Evolutionary conservation across 2,797 vertebrate species (phyloP), one percentile per base, ranked within the genome.

Genomic region (Phyllotis vaccarum): DNA sequence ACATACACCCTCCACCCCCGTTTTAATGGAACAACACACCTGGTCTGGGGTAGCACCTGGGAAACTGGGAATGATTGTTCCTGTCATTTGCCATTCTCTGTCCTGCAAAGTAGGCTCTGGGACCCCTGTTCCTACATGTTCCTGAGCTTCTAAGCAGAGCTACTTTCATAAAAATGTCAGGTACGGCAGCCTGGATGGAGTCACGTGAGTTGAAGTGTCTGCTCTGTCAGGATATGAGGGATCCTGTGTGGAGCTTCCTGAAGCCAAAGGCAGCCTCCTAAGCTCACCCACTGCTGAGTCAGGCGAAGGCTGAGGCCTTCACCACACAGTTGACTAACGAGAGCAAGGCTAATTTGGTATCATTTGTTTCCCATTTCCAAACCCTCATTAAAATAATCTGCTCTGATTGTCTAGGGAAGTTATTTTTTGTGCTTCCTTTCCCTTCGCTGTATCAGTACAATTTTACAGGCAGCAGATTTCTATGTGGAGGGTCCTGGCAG

Each of bases 351-450:
- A 98, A 97, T 98, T 98, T 98, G 91, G 95, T 97, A 96, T 96
- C 83, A 8, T 98, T 98, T 98, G 98, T 97, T 98, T 96, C 97
- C 98, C 96, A 31, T 96, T 97, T 97, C 95, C 91, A 96, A 98
- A 93, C 93, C 91, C 96, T 98, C 98, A 98, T 98, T 98, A 98
- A 98, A 98, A 98, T 98, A 98, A 98, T 98, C 97, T 98, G 96
- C 74, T 98, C 96, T 96, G 98, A 98, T 98, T 98, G 98, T 98
- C 98, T 98, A 80, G 1, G 56, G 93, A 96, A 98, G 98, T 97
- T 98, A 98, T 98, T 98, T 98, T 98, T 95, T 91, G 95, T 52
- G 80, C 95, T 97, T 97, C 93, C 90, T 96, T 94, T 96, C 89
- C 60, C 82, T 95, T 92, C 75, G 34, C 93, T 87, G 43, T 91